Conservation (phyloP, 2,113 vertebrate genomes). For the Capreolus pygargus region DNA sequence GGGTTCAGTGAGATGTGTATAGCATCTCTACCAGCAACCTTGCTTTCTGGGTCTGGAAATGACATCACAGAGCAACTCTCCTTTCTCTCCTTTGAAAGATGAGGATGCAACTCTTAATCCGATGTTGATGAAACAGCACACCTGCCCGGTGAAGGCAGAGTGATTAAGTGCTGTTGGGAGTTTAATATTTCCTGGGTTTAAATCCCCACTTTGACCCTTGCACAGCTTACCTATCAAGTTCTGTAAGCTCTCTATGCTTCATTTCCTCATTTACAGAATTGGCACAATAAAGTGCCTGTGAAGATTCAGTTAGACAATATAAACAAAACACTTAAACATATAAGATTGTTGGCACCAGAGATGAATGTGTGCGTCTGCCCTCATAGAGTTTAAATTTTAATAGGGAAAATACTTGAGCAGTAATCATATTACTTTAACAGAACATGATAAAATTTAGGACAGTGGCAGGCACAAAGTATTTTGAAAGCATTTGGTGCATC, state of each 20-base stretch:
- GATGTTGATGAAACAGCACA: neutral
- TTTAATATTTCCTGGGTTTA: neutral
- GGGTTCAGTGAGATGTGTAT: neutral
- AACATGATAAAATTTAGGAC: neutral
- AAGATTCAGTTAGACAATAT: neutral
- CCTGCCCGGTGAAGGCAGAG: neutral
- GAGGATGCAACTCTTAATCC: neutral
- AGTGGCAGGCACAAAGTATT: neutral
- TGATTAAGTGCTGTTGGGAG: neutral
- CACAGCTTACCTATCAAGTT: neutral
- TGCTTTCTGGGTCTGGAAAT: neutral
- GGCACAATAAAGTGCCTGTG: neutral
- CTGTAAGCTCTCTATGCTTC: neutral
- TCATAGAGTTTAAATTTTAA: neutral
- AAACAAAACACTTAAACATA: neutral
- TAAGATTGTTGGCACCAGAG: neutral
- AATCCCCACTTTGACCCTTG: neutral
- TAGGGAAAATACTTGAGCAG: neutral
- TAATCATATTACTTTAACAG: neutral
- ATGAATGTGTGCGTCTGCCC: neutral
- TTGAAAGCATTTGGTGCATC: neutral
- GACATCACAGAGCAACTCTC: neutral
- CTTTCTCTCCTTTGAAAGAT: neutral
- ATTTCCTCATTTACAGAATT: neutral
- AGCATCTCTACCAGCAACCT: neutral